A percentile compares a stretch with the other conserved stretches of the same genome.
Conservation (phyloP, 92 coral and sea anemone species). For the Umimayanthus chanpuru region DNA sequence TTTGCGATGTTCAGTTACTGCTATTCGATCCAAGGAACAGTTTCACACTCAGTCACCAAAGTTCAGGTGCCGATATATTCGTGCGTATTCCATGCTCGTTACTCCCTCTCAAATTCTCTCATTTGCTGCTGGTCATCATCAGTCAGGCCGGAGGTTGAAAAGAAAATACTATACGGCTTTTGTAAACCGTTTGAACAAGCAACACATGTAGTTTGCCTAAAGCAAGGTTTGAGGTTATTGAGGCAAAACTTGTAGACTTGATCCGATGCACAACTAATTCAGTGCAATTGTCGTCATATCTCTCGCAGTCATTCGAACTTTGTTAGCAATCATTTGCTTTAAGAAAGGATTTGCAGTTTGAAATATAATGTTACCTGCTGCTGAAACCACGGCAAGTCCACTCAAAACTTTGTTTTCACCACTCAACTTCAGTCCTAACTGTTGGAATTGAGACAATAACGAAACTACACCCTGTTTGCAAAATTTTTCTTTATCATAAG, state of each 20-base stretch:
- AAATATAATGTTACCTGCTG: conserved; percentile 17
- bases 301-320: neutral
- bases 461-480: conserved; percentile 11
- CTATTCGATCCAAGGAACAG: neutral
- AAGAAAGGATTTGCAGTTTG: conserved; percentile 23
- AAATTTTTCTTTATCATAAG: conserved; percentile 18
- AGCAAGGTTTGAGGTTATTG: neutral
- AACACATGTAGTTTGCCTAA: neutral
- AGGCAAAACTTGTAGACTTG: neutral
- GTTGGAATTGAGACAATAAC: neutral
- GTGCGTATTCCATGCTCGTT: neutral
- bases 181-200: neutral
- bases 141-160: neutral
- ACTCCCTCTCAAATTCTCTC: neutral
- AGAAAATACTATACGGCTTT: too few relatives aligned
- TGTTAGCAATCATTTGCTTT: conserved; percentile 3
- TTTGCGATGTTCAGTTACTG: neutral
- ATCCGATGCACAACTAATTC: neutral
- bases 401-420: conserved; percentile 7
- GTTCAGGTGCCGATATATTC: neutral
- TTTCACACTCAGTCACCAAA: conserved; percentile 7
- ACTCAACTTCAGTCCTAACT: neutral
- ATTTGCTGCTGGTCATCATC: neutral
- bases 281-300: neutral
- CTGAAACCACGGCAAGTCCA: neutral